Base-by-base conservation (phyloP, 2,797 vertebrate genomes). In the Cuniculus paca region DNA sequence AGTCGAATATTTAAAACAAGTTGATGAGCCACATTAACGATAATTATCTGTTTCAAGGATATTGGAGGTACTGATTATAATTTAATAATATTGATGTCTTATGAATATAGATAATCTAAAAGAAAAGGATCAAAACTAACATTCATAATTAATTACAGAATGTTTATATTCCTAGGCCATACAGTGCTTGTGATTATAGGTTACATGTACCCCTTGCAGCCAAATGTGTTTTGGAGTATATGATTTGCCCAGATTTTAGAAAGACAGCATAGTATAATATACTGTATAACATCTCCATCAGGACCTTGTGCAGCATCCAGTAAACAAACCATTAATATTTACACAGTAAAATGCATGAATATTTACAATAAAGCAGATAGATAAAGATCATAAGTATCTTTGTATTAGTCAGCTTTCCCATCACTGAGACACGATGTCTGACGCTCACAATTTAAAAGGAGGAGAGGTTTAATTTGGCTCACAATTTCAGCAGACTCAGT, bases 91-190 rank as follows among this genome's bases (percentile, higher is more conserved):
- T 17, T 65, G n/a, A 77, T 86, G 1, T 19, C 72, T 50, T 90
- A 84, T 58, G 50, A 60, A n/a, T 90, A 74, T 24, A 83, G 20
- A 12, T 42, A 74, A 94, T 42, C 52, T 83, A 60, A 88, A 84
- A 90, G 28, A 88, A 91, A 96, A 94, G 81, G 70, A n/a, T 94
- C 87, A 95, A 92, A 48, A 90, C 61, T 87, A 88, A 50, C 39
- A 94, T 75, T 86, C 31, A 70, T 88, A 97, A 91, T 45, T 78
- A 80, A 50, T 70, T 93, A 39, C 39, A 96, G 78, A 68, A 61
- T 88, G 91, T 90, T 94, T 70, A 54, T 81, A 94, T 87, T 97
- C 48, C 72, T 68, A 74, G 34, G 45, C 19, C 12, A 89, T 20
- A 36, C 12, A 45, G 6, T 75, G 48, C 3, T 87, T 90, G 81